Percentiles rank a stretch among this genome's conserved stretches.
Evolutionary conservation across 2,113 vertebrate species (phyloP).

Genomic region (Hassar affinis): DNA sequence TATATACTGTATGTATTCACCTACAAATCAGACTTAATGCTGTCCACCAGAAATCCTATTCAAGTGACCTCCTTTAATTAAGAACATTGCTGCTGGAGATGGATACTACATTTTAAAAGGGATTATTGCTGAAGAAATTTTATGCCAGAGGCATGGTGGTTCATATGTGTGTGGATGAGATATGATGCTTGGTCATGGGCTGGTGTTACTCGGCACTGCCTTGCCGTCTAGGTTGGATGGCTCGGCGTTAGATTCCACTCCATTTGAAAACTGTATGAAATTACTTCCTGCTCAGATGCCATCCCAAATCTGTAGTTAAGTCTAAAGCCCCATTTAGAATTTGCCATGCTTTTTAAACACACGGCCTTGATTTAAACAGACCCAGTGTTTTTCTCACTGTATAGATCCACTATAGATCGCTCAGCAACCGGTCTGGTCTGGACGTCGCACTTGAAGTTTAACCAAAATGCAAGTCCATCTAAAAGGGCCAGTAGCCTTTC

Average conservation of each 20-base stretch:
- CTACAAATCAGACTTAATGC: slow-evolving; percentile 1
- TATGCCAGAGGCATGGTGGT: neutral
- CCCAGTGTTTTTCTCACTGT: neutral
- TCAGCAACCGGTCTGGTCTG: neutral
- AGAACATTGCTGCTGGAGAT: neutral
- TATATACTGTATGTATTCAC: too few species aligned
- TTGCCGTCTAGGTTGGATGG: neutral
- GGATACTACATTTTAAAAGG: neutral
- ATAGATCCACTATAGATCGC: neutral
- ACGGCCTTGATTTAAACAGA: neutral
- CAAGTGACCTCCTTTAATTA: neutral
- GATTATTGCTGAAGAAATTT: neutral
- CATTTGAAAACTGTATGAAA: neutral
- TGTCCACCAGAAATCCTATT: neutral
- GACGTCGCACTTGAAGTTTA: neutral
- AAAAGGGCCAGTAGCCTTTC: neutral
- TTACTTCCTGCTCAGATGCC: neutral
- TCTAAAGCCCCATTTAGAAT: neutral
- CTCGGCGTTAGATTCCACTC: neutral
- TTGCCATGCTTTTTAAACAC: neutral
- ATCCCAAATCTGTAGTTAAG: neutral
- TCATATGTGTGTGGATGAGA: neutral
- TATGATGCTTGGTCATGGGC: neutral
- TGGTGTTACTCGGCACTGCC: neutral
- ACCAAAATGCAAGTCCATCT: neutral